Base-by-base conservation (phyloP, 2,113 vertebrate genomes). In the Macaca nemestrina region DNA sequence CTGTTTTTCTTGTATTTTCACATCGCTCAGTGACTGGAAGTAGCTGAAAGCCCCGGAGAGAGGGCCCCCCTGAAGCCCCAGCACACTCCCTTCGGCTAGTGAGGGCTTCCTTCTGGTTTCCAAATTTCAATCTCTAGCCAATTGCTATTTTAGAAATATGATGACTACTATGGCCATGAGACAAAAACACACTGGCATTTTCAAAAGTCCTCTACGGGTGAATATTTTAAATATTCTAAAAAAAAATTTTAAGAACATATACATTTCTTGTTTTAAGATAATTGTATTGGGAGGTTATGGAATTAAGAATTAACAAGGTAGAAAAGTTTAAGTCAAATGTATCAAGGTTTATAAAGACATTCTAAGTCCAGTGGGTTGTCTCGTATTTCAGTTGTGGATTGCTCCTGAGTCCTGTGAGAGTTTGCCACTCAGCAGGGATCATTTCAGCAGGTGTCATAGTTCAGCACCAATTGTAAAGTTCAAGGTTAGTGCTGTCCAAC, bases 1-100 rank as follows among this genome's bases (percentile, higher is more conserved):
- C 64, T 92, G 32, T 48, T 96, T 98, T 97, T 90, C 94, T 97
- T 97, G 95, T 97, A 97, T 97, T 98, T 98, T 98, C 97, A 97
- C 82, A 97, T 97, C 90, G 95, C 84, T 95, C 98, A 98, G 90
- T 93, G 93, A 97, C 92, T 97, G 84, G 89, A 98, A 94, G 88
- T 64, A 98, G 89, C 72, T 79, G 96, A 97, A 82, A 96, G 81
- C 40, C 52, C 82, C 88, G 86, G 81, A 85, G 48, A 93, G 32
- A 43, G 43, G 43, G 50, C 55, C 35, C 57, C 64, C 72, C 6
- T 48, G 43, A 86, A 85, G 81, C 43, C 27, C 70, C 48, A 35
- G 0, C 18, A 35, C 50, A 32, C 70, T 30, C n/a, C 12, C 22
- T 20, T 89, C 32, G 40, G 79, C 13, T 20, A 59, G 43, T 50